Evolutionary conservation across 2,797 vertebrate species (phyloP).

Genomic region (Peromyscus eremicus): DNA sequence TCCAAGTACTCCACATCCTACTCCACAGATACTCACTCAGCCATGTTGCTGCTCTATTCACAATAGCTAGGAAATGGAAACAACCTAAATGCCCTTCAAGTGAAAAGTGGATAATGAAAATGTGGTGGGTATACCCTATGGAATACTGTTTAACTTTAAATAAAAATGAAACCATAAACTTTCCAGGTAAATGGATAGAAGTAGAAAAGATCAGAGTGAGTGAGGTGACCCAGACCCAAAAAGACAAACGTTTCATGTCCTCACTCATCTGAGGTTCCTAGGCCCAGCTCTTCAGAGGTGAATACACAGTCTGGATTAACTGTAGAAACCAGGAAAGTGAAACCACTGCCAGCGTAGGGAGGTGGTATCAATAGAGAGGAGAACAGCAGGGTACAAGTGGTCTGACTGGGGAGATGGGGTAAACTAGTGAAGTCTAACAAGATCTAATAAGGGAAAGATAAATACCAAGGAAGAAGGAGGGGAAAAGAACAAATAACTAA

Average conservation of each 20-base stretch:
- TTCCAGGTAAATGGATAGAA: no score
- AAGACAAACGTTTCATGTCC: not conserved
- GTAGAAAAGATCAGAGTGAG: not conserved
- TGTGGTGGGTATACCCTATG: not conserved
- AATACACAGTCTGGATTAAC: not conserved
- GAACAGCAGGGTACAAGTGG: not conserved
- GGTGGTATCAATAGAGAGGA: not conserved
- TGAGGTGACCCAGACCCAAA: not conserved
- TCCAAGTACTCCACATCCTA: not conserved
- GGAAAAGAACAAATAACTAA: no score
- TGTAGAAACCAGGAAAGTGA: not conserved
- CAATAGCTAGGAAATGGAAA: not conserved
- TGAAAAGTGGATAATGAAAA: not conserved
- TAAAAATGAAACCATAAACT: not conserved
- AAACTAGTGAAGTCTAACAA: not conserved
- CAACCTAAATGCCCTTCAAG: not conserved
- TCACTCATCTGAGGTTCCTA: not conserved
- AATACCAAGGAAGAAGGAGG: no score
- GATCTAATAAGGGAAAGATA: no score
- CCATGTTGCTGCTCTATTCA: not conserved
- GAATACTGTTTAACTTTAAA: not conserved
- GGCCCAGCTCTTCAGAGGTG: not conserved
- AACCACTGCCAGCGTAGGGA: not conserved
- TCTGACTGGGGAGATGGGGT: not conserved
- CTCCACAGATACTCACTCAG: not conserved